Evolutionary conservation across 2,797 vertebrate genomes (phyloP), one percentile per base, ranked within the genome.

Genomic region (Zalophus californianus): DNA sequence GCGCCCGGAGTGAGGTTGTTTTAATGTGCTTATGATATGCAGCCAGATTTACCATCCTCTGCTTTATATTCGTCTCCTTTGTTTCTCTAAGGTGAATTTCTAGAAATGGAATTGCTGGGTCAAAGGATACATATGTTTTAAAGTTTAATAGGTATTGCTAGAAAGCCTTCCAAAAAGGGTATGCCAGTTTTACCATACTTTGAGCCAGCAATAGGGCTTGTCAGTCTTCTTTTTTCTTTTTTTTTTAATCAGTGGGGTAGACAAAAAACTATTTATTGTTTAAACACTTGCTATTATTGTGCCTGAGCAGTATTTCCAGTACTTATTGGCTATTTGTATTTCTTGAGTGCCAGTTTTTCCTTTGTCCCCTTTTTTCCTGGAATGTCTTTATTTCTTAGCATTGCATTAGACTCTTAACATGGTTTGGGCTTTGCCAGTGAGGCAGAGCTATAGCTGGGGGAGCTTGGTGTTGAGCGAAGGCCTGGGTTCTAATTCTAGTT

Each of bases 211-310:
- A 29, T 75, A 23, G 38, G 16, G 7, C 73, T 86, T 75, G 41
- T 84, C 27, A 27, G n/a, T 48, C 7, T 11, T 52, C 14, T 16
- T 52, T 9, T 5, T 70, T 15, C 66, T 83, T 72, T 64, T 68
- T 64, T 75, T 54, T 54, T 54, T 18, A 29, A 41, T 78, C 11
- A 16, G 2, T 73, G 50, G 54, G 29, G 10, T 77, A 72, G 54
- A 15, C 82, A 85, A 58, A 95, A 91, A 88, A 66, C 54, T 87
- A 73, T n/a, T 90, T 25, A 44, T 27, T 92, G 35, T 94, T 91
- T 82, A 13, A 97, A 38, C 25, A 75, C 35, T 93, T 50, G 32
- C 16, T 35, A 7, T 94, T 70, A 56, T 29, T 70, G 27, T 91
- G 52, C 27, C 68, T 73, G n/a, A 44, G 27, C 60, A 52, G 77